Base-by-base conservation (phyloP, 2,113 vertebrate genomes). In the Scatophagus argus region DNA sequence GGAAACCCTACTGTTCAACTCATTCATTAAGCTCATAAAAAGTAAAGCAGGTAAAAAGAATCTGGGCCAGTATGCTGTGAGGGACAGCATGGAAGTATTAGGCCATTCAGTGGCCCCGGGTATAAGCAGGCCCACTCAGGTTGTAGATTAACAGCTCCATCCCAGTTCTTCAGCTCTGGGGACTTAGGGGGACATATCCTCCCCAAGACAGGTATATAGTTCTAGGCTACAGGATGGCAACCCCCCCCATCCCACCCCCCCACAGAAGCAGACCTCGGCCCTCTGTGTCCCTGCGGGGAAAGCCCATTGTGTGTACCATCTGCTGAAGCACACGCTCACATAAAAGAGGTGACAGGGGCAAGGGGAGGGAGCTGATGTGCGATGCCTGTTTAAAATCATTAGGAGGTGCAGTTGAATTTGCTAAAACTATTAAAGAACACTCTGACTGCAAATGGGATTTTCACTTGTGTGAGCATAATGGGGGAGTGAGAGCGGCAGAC, bases 261-360 rank as follows among this genome's bases (percentile, higher is more conserved):
- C 21, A 73, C 41, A 21, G 79, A 72, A 55, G 54, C 55, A 67
- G 63, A 81, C 64, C 65, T 67, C 10, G 68, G 63, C 51, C 74
- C 74, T 73, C 73, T 59, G 66, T 62, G 81, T 81, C 83, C 86
- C 83, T 52, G 46, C 19, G 67, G 88, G 86, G 78, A 74, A 73
- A 61, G 38, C 61, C 77, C 72, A 87, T 90, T 94, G 90, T 92
- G 80, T 78, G 43, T 4, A 39, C 92, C 92, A 92, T 92, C 91
- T 93, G 92, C 85, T 88, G 74, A 72, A 66, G 77, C 83, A 88
- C 80, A 83, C 56, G 14, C 12, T 0, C 73, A 59, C 79, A 82
- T 77, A 91, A 91, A 83, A 82, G 74, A 49, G 84, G 74, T 38
- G 64, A 78, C 31, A 32, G 78, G 69, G 52, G 69, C 38, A 41